Percentiles rank a stretch among this genome's conserved stretches.
Evolutionary conservation across 92 coral and sea anemone genomes (phyloP).

Genomic region (Anthopleura xanthogrammica): DNA sequence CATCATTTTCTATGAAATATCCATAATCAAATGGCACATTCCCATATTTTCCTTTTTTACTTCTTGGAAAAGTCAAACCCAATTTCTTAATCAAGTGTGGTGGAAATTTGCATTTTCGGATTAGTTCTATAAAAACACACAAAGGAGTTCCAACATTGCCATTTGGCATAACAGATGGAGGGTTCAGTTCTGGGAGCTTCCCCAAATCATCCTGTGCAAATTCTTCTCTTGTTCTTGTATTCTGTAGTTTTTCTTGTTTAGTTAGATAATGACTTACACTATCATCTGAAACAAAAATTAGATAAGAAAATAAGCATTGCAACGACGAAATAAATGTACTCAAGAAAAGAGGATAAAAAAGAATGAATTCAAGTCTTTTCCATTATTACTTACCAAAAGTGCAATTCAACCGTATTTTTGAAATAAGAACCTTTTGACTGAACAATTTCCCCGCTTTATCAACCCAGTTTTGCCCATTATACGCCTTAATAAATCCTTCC

Average conservation of each 20-base stretch:
- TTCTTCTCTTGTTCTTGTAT: constrained; percentile 52
- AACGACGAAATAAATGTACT: too few species aligned
- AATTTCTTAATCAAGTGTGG: constrained; percentile 86
- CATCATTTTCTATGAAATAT: constrained; percentile 22
- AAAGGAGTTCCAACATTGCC: constrained; percentile 96
- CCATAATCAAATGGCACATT: constrained; percentile 90
- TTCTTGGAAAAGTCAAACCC: constrained; percentile 75
- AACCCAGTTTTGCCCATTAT: constrained; percentile 91
- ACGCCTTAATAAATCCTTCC: constrained; percentile 62
- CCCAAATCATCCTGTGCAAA: constrained; percentile 71
- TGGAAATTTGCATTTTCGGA: constrained; percentile 87
- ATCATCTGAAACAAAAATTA: constrained; percentile 19
- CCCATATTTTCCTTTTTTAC: constrained; percentile 78
- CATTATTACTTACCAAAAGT: constrained; percentile 23
- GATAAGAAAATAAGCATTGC: too few species aligned
- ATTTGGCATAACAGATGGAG: constrained; percentile 96
- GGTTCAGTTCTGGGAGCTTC: constrained; percentile 78
- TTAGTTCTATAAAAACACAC: constrained; percentile 61
- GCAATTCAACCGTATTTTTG: constrained; percentile 51
- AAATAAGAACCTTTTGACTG: constrained; percentile 66
- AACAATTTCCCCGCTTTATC: constrained; percentile 70
- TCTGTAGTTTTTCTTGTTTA: constrained; percentile 55
- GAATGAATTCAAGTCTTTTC: too few species aligned
- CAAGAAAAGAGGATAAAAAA: too few species aligned
- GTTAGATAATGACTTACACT: constrained; percentile 50